Evolutionary conservation across 2,113 vertebrate species (phyloP).

Genomic region (Delphinapterus leucas): DNA sequence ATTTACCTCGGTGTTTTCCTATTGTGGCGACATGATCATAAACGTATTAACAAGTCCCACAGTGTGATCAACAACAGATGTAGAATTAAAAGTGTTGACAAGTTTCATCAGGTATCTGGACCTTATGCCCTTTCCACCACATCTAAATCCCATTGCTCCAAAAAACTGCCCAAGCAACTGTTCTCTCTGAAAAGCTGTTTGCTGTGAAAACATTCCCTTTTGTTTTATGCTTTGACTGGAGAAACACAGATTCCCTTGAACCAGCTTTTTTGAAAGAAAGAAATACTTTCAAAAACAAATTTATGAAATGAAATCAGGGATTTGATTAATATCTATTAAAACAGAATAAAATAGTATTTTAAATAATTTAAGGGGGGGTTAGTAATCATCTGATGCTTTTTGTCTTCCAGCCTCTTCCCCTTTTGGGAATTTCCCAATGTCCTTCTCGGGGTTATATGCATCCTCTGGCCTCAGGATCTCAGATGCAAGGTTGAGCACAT

Average conservation of each 20-base stretch:
- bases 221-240: conserved; percentile 15
- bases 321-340: not conserved
- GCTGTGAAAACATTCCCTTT: conserved; percentile 56
- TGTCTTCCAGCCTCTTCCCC: not conserved
- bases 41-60: conserved; percentile 76
- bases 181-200: conserved; percentile 53
- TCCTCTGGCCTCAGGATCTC: not conserved
- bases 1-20: conserved; percentile 73
- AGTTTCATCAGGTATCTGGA: conserved; percentile 79
- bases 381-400: not conserved
- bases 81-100: conserved; percentile 79
- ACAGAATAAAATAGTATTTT: not conserved
- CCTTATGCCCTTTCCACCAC: conserved; percentile 64
- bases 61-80: conserved; percentile 80
- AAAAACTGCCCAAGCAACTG: conserved; percentile 59
- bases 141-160: conserved; percentile 74
- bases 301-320: not conserved
- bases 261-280: not conserved
- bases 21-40: conserved; percentile 69
- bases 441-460: not conserved
- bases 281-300: not conserved
- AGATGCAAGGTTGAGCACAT: not conserved
- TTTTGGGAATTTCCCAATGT: not conserved
- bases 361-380: not conserved
- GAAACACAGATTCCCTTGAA: conserved; percentile 12